A percentile compares a stretch with the other conserved stretches of the same genome.
These are phyloP conservation scores for Apomyelois bistriatella DNA, from an alignment of 2,888 invertebrate species.

Conservation along the genomic window DNA sequence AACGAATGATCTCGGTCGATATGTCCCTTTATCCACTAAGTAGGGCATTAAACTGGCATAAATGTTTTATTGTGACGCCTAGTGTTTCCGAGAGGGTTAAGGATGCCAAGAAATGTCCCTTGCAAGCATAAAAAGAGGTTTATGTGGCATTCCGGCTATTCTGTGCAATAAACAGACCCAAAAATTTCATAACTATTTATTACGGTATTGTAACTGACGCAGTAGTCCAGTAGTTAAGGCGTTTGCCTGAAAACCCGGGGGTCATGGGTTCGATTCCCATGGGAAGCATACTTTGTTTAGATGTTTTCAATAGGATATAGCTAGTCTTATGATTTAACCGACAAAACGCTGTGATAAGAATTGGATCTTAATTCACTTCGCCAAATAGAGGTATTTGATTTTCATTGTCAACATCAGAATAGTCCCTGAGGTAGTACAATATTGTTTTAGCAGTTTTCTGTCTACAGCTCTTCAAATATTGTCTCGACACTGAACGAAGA, in stretches of 20 bases:
- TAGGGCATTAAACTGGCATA: background rate
- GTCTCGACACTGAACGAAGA: background rate
- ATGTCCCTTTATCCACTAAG: background rate
- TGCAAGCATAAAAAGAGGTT: slow-evolving; percentile 6
- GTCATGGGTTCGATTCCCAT: too few relatives aligned
- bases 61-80: slow-evolving; percentile 7
- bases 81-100: slow-evolving; percentile 3
- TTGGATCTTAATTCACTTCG: too few relatives aligned
- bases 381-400: too few relatives aligned
- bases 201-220: background rate
- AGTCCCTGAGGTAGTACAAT: background rate
- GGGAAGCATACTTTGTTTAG: too few relatives aligned
- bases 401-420: background rate
- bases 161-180: background rate
- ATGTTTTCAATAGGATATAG: too few relatives aligned
- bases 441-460: background rate
- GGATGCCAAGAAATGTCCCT: slow-evolving; percentile 5
- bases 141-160: slow-evolving; percentile 1
- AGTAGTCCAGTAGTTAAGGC: too few relatives aligned
- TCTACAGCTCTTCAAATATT: slow-evolving; percentile 4
- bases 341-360: too few relatives aligned
- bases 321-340: too few relatives aligned
- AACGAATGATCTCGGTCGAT: background rate
- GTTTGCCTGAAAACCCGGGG: too few relatives aligned
- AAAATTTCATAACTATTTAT: background rate